These are phyloP conservation scores for Heliornis fulica DNA, from an alignment of 2,113 vertebrate species.

Conservation along the genomic window DNA sequence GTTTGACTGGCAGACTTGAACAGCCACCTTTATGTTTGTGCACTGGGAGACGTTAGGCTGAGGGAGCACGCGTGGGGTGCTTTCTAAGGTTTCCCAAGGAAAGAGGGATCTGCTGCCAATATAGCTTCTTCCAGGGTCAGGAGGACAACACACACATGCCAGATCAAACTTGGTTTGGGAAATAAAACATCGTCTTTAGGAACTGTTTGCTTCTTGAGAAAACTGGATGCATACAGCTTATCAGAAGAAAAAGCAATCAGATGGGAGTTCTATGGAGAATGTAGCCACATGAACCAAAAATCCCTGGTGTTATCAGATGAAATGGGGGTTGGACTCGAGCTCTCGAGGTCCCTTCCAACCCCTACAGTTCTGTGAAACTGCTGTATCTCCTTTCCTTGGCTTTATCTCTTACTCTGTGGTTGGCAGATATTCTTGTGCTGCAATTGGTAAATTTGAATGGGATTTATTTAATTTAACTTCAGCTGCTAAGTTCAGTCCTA, in stretches of 20 bases:
- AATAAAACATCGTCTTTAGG: neutral
- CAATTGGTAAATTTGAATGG: neutral
- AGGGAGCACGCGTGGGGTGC: fast-evolving
- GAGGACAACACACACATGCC: neutral
- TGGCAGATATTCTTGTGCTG: neutral
- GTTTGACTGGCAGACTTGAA: neutral
- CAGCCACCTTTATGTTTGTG: neutral
- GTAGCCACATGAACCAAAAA: neutral
- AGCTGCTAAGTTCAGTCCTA: neutral
- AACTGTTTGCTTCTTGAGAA: neutral
- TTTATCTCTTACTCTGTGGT: neutral
- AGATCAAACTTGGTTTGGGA: neutral
- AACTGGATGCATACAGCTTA: neutral
- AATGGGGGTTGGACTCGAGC: no score
- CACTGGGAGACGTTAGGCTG: neutral
- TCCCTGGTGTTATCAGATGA: neutral
- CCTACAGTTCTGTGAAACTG: no score
- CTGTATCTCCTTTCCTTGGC: neutral
- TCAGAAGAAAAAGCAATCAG: neutral
- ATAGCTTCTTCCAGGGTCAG: neutral
- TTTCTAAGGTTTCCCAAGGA: neutral
- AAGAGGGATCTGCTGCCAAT: neutral
- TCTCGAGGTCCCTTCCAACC: no score
- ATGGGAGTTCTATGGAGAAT: neutral
- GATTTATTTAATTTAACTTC: constrained; percentile 8